Percentiles rank a stretch among this genome's conserved stretches.
phyloP scores from a whole-genome alignment of 2,888 invertebrate species.

The Altica lythri region DNA sequence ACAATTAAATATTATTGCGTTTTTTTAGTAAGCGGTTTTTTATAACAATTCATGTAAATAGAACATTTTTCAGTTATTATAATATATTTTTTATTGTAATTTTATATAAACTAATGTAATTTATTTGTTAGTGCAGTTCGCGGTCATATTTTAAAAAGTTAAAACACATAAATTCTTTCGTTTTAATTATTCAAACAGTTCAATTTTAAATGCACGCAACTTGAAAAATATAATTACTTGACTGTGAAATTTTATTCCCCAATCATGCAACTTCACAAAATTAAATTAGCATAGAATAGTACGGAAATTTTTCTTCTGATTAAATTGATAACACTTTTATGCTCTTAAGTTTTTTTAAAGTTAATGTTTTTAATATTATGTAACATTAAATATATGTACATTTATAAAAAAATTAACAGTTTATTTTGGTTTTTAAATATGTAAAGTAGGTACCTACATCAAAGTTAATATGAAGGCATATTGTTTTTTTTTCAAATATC shows the following conservation, averaged over 20 bases:
- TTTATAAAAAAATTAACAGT: too few species aligned
- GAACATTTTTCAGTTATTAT: constrained; percentile 13
- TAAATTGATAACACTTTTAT: constrained; percentile 14
- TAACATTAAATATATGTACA: too few species aligned
- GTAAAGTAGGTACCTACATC: too few species aligned
- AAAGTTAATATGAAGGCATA: too few species aligned
- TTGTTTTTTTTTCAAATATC: too few species aligned
- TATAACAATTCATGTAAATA: constrained; percentile 8
- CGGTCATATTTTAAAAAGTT: constrained; percentile 45
- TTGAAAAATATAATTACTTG: constrained; percentile 44
- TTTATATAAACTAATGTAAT: constrained; percentile 38
- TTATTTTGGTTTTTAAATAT: too few species aligned
- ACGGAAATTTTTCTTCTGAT: constrained; percentile 18
- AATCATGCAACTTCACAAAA: constrained; percentile 33
- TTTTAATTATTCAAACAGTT: constrained; percentile 53
- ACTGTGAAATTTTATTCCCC: constrained; percentile 28
- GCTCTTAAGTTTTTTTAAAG: too few species aligned
- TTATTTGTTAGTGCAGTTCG: constrained; percentile 41
- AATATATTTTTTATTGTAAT: constrained; percentile 4
- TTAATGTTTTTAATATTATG: too few species aligned
- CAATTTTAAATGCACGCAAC: constrained; percentile 50
- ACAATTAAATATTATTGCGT: too few species aligned
- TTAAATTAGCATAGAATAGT: constrained; percentile 31
- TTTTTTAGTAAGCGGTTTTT: too few species aligned
- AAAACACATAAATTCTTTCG: constrained; percentile 46